phyloP scores from a whole-genome alignment of 37 sponge, comb jelly and placozoan species.

The Geodia barretti region DNA sequence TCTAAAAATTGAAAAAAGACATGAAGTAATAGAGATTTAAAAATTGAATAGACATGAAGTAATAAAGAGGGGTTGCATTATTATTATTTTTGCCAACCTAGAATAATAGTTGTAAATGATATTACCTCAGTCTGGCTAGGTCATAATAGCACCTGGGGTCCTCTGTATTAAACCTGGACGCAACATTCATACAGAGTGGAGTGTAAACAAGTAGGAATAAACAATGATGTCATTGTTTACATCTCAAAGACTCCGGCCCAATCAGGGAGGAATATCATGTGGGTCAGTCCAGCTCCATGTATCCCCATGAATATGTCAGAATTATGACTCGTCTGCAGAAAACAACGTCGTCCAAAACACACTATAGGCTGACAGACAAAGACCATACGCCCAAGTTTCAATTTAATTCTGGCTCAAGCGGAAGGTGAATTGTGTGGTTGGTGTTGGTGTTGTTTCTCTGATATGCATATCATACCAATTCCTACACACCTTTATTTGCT shows the following conservation, averaged over 20 bases:
- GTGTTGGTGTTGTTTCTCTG: no score
- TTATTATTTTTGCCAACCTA: no score
- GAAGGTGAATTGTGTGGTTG: no score
- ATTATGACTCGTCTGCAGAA: conserved; percentile 72
- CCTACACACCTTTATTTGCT: conserved; percentile 67
- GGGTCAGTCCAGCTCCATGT: conserved; percentile 93
- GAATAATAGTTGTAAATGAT: neutral
- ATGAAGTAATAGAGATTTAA: neutral
- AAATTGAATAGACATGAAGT: neutral
- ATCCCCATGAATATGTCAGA: conserved; percentile 91
- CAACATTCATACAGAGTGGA: no score
- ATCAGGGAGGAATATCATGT: conserved; percentile 91
- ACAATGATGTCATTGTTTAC: conserved; percentile 29
- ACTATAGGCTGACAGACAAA: neutral
- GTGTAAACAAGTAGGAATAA: neutral
- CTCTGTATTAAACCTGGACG: conserved; percentile 78
- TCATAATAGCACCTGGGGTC: conserved; percentile 89
- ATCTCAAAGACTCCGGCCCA: conserved; percentile 92
- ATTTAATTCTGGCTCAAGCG: no score
- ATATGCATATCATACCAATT: no score
- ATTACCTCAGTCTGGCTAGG: conserved; percentile 77
- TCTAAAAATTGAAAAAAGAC: no score
- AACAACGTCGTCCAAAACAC: neutral
- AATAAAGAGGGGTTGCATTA: no score
- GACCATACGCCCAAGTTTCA: no score